Base-by-base conservation (phyloP, 2,113 vertebrate species). In the Chitala chitala region DNA sequence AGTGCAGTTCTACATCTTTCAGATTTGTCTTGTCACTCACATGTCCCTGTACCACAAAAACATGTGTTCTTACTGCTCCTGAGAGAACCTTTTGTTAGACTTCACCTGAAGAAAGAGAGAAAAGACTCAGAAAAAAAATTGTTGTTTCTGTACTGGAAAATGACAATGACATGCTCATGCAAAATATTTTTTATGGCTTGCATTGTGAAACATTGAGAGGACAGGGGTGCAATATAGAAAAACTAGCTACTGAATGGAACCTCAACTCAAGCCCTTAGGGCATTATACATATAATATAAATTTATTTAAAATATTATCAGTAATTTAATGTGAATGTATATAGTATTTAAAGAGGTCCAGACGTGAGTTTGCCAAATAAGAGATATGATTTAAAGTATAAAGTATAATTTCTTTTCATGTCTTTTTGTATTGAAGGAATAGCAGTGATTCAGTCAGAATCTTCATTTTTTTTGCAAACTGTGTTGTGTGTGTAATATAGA, bases 311-410 rank as follows among this genome's bases (percentile, higher is more conserved):
- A 89, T 87, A 90, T 90, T 87, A 89, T 88, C 87, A 80, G 85
- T 90, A 91, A 91, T 87, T 92, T 90, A 92, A 94, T 95, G 94
- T 96, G 95, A 96, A 96, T 96, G 96, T 97, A 95, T 87, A 94
- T 95, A 96, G 93, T 93, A 92, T 91, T 88, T 90, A 90, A 93
- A 92, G 91, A 93, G 93, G 93, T 92, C 94, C 94, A 93, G 92
- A 92, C 75, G 91, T 87, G 91, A 92, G 78, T 93, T 96, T 95
- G 94, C 96, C 94, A 96, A 97, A 97, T 95, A 92, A 93, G 89
- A 90, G 86, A 92, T 91, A 89, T 86, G 83, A 89, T 69, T 92
- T 90, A 88, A 90, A 86, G 81, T 86, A 86, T 85, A 88, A 88
- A 83, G 87, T 90, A n/a, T n/a, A n/a, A n/a, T n/a, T n/a, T 85